phyloP scores from a whole-genome alignment of 1,140 invertebrate species.

The Anagrus nilaparvatae region DNA sequence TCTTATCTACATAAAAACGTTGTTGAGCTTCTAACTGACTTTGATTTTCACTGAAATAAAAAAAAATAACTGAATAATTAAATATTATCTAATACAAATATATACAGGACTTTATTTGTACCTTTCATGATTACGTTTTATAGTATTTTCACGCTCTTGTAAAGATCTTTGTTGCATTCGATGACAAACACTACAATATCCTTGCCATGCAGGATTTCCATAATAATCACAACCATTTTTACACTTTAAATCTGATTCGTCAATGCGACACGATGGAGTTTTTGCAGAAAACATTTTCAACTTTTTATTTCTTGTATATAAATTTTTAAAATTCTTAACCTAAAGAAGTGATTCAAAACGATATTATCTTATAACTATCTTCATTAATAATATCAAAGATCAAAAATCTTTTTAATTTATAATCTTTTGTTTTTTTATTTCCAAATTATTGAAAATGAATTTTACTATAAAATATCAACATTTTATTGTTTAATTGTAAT shows the following conservation, averaged over 20 bases:
- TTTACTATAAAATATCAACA: too few species aligned
- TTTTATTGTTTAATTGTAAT: too few species aligned
- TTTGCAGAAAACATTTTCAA: constrained; percentile 56
- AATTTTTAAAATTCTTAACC: too few species aligned
- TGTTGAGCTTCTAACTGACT: constrained; percentile 5
- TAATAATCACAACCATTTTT: constrained; percentile 93
- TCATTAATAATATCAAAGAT: too few species aligned
- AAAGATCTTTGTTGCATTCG: constrained; percentile 46
- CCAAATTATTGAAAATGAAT: too few species aligned
- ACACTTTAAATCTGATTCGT: constrained; percentile 81
- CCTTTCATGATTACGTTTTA: constrained; percentile 27
- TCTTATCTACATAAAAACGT: constrained; percentile 8
- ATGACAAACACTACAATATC: constrained; percentile 91
- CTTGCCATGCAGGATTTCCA: constrained; percentile 94
- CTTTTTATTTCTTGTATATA: too few species aligned
- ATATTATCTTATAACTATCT: too few species aligned
- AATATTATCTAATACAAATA: neutral
- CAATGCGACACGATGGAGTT: constrained; percentile 64
- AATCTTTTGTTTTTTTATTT: too few species aligned
- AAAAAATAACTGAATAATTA: constrained; percentile 3
- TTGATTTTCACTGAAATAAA: constrained; percentile 11
- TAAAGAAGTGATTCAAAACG: too few species aligned
- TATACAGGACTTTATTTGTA: constrained; percentile 16
- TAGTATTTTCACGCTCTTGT: constrained; percentile 45
- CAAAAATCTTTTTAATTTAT: too few species aligned